Base-by-base conservation (phyloP, 2,888 invertebrate species). In the Hyles lineata region DNA sequence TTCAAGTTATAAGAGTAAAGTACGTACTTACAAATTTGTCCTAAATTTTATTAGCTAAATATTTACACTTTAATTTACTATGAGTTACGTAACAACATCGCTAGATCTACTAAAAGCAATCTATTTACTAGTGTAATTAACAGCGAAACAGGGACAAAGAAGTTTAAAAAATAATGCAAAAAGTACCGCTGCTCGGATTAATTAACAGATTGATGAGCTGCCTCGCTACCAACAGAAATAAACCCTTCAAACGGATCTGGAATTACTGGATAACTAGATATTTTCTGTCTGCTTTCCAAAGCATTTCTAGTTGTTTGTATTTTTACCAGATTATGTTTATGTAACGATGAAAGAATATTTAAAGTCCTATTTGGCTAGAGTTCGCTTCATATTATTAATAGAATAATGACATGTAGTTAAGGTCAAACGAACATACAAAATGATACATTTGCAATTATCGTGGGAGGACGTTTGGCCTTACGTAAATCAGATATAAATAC, bases 181-280 rank as follows among this genome's bases (percentile, higher is more conserved):
- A 23, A 50, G 62, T 62, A 23, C 67, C 2, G 23, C 23, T 23
- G 23, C 50, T 17, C 15, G 43, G 67, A 67, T 67, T 67, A 67
- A 67, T 67, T 67, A 67, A 50, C 67, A 67, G 21, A 67, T 67
- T 67, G 67, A 67, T 67, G 67, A 23, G 67, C 67, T 67, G 67
- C 67, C 43, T n/a, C 23, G 50, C 67, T 50, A 19, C 9, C 23
- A 50, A 23, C 50, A 67, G 50, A 67, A 67, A 67, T 35, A 67
- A 67, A 32, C 25, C 32, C 35, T 23, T 9, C n/a, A 21, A 67
- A 43, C 21, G 43, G 43, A 23, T 9, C 23, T 43, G 63, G 21
- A 15, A 7, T 67, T 15, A 23, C 50, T 62, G 11, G 23, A 6
- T 23, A 50, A 50, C 43, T 50, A 17, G 50, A 23, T 67, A 43